Percentiles rank a stretch among this genome's conserved stretches.
These are phyloP conservation scores for Podarcis cretensis DNA, from an alignment of 2,113 vertebrate species.

Conservation along the genomic window DNA sequence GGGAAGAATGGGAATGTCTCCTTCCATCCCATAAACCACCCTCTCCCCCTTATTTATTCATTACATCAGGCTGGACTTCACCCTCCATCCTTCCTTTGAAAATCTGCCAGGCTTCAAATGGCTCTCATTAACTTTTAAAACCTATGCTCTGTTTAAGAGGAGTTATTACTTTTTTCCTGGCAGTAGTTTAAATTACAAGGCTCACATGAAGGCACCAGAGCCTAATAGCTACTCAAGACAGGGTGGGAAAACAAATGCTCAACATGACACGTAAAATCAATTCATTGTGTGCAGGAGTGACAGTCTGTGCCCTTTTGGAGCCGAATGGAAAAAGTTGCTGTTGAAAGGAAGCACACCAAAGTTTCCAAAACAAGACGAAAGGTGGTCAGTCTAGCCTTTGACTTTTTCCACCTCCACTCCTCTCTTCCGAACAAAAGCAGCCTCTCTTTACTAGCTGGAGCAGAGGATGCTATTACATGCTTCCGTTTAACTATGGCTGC, in stretches of 20 bases:
- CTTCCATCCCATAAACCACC: background rate
- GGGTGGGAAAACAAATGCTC: slow-evolving; percentile 34
- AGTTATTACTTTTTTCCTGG: slow-evolving; percentile 70
- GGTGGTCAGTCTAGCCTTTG: too few species aligned
- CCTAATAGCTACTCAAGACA: slow-evolving; percentile 48
- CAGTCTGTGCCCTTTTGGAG: too few species aligned
- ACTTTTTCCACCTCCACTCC: too few species aligned
- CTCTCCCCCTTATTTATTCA: slow-evolving; percentile 1
- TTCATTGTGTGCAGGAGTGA: too few species aligned
- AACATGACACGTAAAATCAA: fast-evolving
- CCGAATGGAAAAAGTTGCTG: too few species aligned
- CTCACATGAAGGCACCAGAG: slow-evolving; percentile 49
- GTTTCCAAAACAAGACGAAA: too few species aligned
- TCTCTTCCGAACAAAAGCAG: too few species aligned
- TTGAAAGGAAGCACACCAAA: too few species aligned
- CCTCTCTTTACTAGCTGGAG: too few species aligned
- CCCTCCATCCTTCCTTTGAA: slow-evolving; percentile 49
- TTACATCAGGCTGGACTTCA: slow-evolving; percentile 43
- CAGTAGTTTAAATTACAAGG: slow-evolving; percentile 51
- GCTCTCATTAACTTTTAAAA: slow-evolving; percentile 70
- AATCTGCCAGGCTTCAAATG: slow-evolving; percentile 69
- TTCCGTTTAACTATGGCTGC: too few species aligned
- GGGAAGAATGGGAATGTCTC: slow-evolving; percentile 11
- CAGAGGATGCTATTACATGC: too few species aligned
- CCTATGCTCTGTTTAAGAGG: slow-evolving; percentile 56